Percentiles rank a stretch among this genome's conserved stretches.
These are phyloP conservation scores for Phragmatobia fuliginosa DNA, from an alignment of 2,888 invertebrate species.

Conservation along the genomic window DNA sequence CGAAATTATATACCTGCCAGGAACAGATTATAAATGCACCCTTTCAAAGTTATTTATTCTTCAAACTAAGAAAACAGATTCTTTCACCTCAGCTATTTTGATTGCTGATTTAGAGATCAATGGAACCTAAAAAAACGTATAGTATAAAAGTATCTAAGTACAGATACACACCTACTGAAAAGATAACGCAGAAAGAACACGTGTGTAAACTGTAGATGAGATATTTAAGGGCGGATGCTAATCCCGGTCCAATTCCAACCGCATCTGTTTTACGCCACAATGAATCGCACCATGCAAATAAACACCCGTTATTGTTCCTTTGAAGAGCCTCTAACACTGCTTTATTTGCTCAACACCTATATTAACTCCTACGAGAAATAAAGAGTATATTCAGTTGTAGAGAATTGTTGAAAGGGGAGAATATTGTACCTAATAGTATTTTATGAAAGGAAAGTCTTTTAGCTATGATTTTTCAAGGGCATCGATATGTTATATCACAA, in stretches of 20 bases:
- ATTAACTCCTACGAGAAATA: conserved; percentile 45
- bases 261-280: conserved; percentile 78
- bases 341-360: conserved; percentile 55
- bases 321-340: conserved; percentile 62
- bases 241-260: conserved; percentile 70
- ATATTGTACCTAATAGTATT: background rate
- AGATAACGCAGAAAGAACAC: conserved; percentile 14
- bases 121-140: background rate
- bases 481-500: background rate
- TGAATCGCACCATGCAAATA: conserved; percentile 79
- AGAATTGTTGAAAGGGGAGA: background rate
- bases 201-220: conserved; percentile 8
- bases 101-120: background rate
- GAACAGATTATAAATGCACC: conserved; percentile 17
- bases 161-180: conserved; percentile 12
- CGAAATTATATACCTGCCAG: conserved; percentile 40
- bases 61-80: background rate
- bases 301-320: conserved; percentile 72
- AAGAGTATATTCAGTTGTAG: conserved; percentile 33
- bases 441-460: background rate
- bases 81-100: background rate
- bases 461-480: background rate
- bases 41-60: conserved; percentile 14
- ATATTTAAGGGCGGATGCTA: conserved; percentile 57
- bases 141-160: conserved; percentile 6